Conservation (phyloP, 2,888 invertebrate species). For the Mimumesa dahlbomi region DNA sequence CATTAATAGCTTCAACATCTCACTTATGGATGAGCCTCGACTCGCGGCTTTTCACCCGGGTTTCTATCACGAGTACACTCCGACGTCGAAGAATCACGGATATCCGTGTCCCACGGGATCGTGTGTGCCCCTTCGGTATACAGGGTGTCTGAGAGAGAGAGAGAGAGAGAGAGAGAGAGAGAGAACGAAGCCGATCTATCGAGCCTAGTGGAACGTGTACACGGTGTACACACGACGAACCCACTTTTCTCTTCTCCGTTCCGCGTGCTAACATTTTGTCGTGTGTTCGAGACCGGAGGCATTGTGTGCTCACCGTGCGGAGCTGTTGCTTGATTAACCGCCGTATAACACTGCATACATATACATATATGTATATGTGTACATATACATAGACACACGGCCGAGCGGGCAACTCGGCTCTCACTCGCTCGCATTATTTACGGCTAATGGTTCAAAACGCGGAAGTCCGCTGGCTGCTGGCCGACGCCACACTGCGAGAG, state of each 20-base stretch:
- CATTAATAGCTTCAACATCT: constrained; percentile 1
- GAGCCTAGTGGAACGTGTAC: constrained; percentile 48
- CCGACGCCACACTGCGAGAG: constrained; percentile 23
- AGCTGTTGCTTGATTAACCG: constrained; percentile 74
- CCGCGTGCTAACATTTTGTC: constrained; percentile 36
- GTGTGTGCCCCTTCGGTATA: constrained; percentile 20
- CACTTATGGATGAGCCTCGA: background rate
- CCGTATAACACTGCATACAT: constrained; percentile 59
- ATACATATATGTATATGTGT: too few species aligned
- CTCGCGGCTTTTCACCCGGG: constrained; percentile 12
- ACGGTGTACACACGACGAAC: constrained; percentile 41
- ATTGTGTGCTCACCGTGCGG: constrained; percentile 61
- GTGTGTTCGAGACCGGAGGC: constrained; percentile 42
- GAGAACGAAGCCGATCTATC: constrained; percentile 38
- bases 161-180: background rate
- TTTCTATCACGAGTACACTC: constrained; percentile 19
- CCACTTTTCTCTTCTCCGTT: constrained; percentile 39
- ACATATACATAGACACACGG: too few species aligned
- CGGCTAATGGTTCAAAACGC: constrained; percentile 75
- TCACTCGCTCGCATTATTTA: constrained; percentile 71
- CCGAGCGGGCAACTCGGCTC: constrained; percentile 60
- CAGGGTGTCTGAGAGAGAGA: background rate
- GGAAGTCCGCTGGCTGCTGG: constrained; percentile 66
- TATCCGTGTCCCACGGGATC: constrained; percentile 23
- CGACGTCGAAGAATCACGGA: constrained; percentile 36